These are phyloP conservation scores for Chaetodon auriga DNA, from an alignment of 2,113 vertebrate genomes.

Conservation along the genomic window DNA sequence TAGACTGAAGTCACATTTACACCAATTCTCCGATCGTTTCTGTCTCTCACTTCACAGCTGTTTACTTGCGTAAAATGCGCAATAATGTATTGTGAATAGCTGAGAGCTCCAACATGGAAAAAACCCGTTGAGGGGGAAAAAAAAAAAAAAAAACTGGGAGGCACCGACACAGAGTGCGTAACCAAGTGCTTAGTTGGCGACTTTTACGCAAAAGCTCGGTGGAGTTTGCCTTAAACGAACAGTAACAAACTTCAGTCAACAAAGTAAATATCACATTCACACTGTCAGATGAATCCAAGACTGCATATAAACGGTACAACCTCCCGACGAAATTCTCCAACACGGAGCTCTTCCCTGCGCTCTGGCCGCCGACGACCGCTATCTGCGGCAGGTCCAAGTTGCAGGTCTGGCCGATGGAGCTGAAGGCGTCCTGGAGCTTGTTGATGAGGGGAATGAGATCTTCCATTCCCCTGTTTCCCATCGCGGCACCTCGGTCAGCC, in stretches of 20 bases:
- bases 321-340: conserved; percentile 97
- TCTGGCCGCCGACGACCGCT: conserved; percentile 96
- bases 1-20: not conserved
- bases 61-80: conserved; percentile 55
- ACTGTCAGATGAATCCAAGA: not conserved
- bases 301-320: conserved; percentile 71
- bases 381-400: conserved; percentile 97
- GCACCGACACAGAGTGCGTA: conserved; percentile 42
- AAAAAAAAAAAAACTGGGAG: conserved; percentile 55
- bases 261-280: not conserved
- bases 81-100: conserved; percentile 54
- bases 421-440: conserved; percentile 97
- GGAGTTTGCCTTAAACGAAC: not conserved
- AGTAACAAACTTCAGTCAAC: too few relatives aligned
- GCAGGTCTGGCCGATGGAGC: conserved; percentile 96
- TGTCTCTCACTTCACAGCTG: conserved; percentile 31
- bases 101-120: conserved; percentile 57
- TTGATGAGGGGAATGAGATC: conserved; percentile 97
- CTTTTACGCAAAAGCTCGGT: conserved; percentile 55
- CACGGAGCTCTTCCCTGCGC: conserved; percentile 97
- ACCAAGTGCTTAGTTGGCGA: conserved; percentile 61
- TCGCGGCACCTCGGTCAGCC: conserved; percentile 75
- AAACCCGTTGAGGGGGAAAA: conserved; percentile 1
- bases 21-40: too few relatives aligned
- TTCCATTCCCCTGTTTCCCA: conserved; percentile 99